phyloP scores from a whole-genome alignment of 2,888 invertebrate genomes.

The Anoplius nigerrimus region DNA sequence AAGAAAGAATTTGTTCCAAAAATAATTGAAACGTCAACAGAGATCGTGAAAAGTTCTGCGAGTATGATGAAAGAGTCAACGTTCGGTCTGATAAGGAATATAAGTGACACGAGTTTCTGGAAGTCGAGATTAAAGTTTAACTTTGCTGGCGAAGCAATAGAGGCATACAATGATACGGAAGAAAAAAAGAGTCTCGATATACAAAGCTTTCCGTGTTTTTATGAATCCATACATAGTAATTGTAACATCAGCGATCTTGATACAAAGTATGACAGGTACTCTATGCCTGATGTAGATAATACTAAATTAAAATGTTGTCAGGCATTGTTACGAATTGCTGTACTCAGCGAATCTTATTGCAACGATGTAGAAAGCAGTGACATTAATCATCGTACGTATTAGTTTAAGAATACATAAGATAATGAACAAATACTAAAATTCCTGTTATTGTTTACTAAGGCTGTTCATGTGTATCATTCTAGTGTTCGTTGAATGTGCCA shows the following conservation, averaged over 20 bases:
- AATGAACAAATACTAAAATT: slow-evolving; percentile 12
- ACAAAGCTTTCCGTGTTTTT: slow-evolving; percentile 73
- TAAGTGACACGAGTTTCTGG: slow-evolving; percentile 72
- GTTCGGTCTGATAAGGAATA: slow-evolving; percentile 71
- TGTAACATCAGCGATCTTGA: slow-evolving; percentile 67
- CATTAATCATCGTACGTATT: slow-evolving; percentile 68
- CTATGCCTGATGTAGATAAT: slow-evolving; percentile 65
- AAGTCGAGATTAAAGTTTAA: slow-evolving; percentile 66
- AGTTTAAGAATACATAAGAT: too few species aligned
- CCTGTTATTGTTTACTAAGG: slow-evolving; percentile 11
- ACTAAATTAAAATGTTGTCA: slow-evolving; percentile 70
- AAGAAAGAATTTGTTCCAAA: slow-evolving; percentile 69
- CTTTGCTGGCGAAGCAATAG: slow-evolving; percentile 43
- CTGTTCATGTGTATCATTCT: slow-evolving; percentile 45
- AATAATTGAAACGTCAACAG: slow-evolving; percentile 71
- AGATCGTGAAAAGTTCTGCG: slow-evolving; percentile 75
- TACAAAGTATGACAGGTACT: slow-evolving; percentile 70
- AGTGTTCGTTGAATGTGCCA: slow-evolving; percentile 76
- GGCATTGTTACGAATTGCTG: slow-evolving; percentile 69
- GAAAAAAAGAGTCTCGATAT: slow-evolving; percentile 36
- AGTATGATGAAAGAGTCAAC: slow-evolving; percentile 72
- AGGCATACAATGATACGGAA: slow-evolving; percentile 34
- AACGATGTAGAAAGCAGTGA: slow-evolving; percentile 67
- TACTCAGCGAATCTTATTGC: slow-evolving; percentile 71
- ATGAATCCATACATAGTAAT: slow-evolving; percentile 67